Percentiles rank a stretch among this genome's conserved stretches.
These are phyloP conservation scores for Phoebastria nigripes DNA, from an alignment of 2,797 vertebrate species.

Conservation along the genomic window DNA sequence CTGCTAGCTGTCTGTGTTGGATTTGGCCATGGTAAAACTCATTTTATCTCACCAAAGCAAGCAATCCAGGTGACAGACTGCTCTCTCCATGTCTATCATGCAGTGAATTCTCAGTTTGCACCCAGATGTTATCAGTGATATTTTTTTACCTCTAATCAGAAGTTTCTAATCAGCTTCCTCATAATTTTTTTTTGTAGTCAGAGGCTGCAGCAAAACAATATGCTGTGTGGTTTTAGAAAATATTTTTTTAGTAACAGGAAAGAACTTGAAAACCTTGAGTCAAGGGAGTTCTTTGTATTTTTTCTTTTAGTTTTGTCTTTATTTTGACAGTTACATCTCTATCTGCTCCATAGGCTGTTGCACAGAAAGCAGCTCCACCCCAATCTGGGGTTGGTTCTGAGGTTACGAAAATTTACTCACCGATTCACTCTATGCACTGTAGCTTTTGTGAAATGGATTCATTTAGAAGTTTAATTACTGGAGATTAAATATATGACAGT, in stretches of 20 bases:
- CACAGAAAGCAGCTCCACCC: not conserved
- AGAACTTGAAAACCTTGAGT: not conserved
- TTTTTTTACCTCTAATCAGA: not conserved
- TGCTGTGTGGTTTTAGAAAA: not conserved
- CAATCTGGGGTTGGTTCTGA: not conserved
- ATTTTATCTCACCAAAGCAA: not conserved
- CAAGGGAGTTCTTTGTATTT: not conserved
- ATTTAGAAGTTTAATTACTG: constrained; percentile 68
- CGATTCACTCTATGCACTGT: constrained; percentile 10
- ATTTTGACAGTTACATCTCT: constrained; percentile 28
- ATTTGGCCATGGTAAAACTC: not conserved
- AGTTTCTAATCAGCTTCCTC: not conserved
- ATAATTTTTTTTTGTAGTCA: not conserved
- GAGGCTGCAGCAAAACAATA: not conserved
- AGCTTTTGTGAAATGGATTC: constrained; percentile 49
- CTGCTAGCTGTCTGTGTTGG: not conserved
- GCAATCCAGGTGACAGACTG: not conserved
- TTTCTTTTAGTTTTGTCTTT: constrained; percentile 30
- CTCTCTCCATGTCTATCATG: not conserved
- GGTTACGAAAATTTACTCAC: constrained; percentile 48
- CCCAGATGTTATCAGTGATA: not conserved
- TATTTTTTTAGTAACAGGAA: not conserved
- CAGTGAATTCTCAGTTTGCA: not conserved
- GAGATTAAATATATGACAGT: constrained; percentile 60
- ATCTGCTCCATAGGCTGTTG: not conserved